These are phyloP conservation scores for Pantherophis guttatus DNA, from an alignment of 2,113 vertebrate species.

Conservation along the genomic window DNA sequence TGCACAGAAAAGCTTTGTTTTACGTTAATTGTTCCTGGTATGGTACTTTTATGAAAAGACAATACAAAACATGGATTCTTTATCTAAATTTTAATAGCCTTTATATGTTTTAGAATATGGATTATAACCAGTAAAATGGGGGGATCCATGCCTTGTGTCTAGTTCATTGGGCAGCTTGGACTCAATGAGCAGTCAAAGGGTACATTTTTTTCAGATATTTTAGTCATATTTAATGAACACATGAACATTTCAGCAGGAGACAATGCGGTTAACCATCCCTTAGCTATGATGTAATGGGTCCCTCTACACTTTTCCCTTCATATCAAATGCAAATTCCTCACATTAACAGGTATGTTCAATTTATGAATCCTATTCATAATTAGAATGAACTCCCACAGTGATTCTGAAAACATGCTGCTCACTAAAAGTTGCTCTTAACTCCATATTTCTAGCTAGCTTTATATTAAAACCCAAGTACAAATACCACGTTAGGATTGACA, in stretches of 20 bases:
- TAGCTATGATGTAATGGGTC: background rate
- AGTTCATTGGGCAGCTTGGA: background rate
- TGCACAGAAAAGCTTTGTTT: background rate
- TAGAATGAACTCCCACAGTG: background rate
- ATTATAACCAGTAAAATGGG: background rate
- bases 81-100: background rate
- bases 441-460: background rate
- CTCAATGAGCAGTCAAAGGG: background rate
- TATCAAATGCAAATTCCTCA: background rate
- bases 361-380: background rate
- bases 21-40: slow-evolving; percentile 12
- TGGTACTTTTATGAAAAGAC: background rate
- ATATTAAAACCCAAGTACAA: background rate
- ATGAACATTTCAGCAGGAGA: background rate
- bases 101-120: background rate
- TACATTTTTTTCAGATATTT: background rate
- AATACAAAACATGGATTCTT: slow-evolving; percentile 9
- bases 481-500: background rate
- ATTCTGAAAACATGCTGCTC: background rate
- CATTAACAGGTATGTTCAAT: background rate
- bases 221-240: background rate
- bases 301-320: background rate
- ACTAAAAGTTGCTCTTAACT: background rate
- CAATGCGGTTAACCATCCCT: background rate
- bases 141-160: background rate